phyloP scores from a whole-genome alignment of 1,140 invertebrate species.

The Zeugodacus cucurbitae region DNA sequence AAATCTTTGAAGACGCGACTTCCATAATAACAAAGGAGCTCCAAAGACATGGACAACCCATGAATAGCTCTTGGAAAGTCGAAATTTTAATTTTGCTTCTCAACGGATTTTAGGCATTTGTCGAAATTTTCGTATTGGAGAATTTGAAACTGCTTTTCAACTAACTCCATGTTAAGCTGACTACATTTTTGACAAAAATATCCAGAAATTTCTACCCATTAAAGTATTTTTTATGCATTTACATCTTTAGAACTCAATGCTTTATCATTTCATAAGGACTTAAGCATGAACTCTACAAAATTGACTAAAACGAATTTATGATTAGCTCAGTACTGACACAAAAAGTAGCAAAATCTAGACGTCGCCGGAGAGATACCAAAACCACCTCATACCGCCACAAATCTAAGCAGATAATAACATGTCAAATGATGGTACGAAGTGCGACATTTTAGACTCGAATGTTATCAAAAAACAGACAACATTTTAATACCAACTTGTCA shows the following conservation, averaged over 20 bases:
- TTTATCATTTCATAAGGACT: background rate
- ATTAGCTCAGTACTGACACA: background rate
- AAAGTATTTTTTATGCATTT: too few species aligned
- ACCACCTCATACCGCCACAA: background rate
- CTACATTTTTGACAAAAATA: too few species aligned
- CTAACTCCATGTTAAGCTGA: too few species aligned
- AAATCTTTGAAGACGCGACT: too few species aligned
- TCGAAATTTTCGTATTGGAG: too few species aligned
- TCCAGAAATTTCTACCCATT: too few species aligned
- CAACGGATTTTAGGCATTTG: too few species aligned
- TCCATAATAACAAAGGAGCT: too few species aligned
- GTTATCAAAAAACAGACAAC: background rate
- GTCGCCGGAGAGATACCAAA: background rate
- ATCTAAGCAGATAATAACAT: background rate
- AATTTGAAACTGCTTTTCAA: too few species aligned
- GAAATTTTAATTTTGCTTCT: too few species aligned
- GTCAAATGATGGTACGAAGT: background rate
- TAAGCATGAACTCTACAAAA: background rate
- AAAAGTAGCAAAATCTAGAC: background rate
- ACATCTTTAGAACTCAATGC: background rate
- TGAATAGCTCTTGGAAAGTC: too few species aligned
- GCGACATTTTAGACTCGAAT: background rate
- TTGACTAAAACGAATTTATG: background rate
- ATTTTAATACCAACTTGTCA: conserved; percentile 11
- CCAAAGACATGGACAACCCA: too few species aligned